Evolutionary conservation across 1,140 invertebrate species (phyloP).

Genomic region (Aricia agestis): DNA sequence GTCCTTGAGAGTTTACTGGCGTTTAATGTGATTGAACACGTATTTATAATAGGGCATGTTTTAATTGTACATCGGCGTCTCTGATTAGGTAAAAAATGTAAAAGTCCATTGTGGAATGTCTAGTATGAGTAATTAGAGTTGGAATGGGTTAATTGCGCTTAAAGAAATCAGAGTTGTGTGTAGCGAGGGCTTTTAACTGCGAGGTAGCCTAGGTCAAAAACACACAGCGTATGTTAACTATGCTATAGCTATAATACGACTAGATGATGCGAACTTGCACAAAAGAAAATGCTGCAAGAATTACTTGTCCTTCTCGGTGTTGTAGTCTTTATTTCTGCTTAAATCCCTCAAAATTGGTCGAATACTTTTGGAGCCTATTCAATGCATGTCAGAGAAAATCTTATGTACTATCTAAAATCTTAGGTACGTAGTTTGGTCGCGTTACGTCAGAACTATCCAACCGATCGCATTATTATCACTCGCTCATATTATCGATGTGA

Average conservation of each 20-base stretch:
- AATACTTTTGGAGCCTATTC: background rate
- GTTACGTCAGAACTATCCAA: too few relatives aligned
- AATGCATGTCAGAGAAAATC: background rate
- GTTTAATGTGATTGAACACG: background rate
- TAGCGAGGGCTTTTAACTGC: background rate
- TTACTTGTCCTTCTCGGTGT: too few relatives aligned
- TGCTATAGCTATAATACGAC: background rate
- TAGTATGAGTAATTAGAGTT: background rate
- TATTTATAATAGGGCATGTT: background rate
- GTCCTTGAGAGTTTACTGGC: background rate
- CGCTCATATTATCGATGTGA: background rate
- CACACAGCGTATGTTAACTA: background rate
- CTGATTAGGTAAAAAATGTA: constrained; percentile 9
- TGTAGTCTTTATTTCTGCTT: background rate
- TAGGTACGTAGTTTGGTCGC: too few relatives aligned
- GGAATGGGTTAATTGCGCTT: background rate
- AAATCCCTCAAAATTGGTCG: background rate
- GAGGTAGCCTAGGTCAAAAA: background rate
- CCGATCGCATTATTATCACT: background rate
- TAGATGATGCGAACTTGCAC: too few relatives aligned
- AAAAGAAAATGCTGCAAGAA: too few relatives aligned
- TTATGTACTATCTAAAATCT: background rate
- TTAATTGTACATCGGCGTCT: constrained; percentile 1
- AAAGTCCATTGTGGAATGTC: background rate
- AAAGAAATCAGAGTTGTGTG: background rate